Percentiles rank a stretch among this genome's conserved stretches.
Evolutionary conservation across 2,797 vertebrate genomes (phyloP).

Genomic region (Austrolebias charrua): DNA sequence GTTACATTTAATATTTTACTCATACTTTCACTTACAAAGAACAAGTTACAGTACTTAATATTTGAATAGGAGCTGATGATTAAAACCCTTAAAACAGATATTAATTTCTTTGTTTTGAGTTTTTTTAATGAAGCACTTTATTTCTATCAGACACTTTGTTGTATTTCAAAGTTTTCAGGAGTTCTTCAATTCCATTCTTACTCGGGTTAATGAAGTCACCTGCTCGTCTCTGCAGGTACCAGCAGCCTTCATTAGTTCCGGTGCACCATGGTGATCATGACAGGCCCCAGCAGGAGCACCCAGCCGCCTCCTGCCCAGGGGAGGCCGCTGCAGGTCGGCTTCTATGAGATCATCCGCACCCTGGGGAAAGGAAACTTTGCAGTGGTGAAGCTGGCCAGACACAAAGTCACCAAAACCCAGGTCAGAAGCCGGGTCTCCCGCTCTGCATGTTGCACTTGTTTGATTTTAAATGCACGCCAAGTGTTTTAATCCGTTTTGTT

Average conservation of each 20-base stretch:
- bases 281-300: slow-evolving; percentile 75
- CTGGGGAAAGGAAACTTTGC: slow-evolving; percentile 97
- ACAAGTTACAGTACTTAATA: neutral
- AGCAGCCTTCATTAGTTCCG: slow-evolving; percentile 35
- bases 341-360: slow-evolving; percentile 95
- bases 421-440: slow-evolving; percentile 62
- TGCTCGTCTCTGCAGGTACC: slow-evolving; percentile 55
- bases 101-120: no score
- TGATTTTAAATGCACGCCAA: neutral
- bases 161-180: no score
- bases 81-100: no score
- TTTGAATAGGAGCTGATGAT: no score
- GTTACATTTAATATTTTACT: neutral
- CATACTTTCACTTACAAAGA: neutral
- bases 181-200: neutral
- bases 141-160: no score
- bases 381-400: slow-evolving; percentile 93
- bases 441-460: neutral
- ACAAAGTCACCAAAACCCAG: slow-evolving; percentile 96
- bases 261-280: slow-evolving; percentile 90
- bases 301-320: slow-evolving; percentile 74
- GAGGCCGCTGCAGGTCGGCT: slow-evolving; percentile 92
- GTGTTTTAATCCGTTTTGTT: neutral
- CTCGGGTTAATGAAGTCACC: no score
- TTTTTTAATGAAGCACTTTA: no score